Conservation (phyloP, 2,797 vertebrate species). For the Pseudochirops cupreus region DNA sequence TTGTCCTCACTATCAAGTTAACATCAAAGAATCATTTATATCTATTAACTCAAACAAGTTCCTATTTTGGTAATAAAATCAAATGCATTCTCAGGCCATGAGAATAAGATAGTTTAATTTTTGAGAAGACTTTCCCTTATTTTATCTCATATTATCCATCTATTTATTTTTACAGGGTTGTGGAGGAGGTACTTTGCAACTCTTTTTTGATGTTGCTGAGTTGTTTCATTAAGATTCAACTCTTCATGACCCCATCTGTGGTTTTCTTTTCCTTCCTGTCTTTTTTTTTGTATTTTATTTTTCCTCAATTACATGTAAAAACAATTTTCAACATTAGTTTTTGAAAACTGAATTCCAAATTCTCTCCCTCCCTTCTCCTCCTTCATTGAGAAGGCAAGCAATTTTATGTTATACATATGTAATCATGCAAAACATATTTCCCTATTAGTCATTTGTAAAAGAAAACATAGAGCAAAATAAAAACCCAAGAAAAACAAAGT, state of each 20-base stretch:
- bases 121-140: background rate
- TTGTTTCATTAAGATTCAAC: too few relatives aligned
- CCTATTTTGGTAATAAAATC: conserved; percentile 65
- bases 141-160: background rate
- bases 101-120: background rate
- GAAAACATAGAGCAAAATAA: background rate
- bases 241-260: too few relatives aligned
- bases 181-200: background rate
- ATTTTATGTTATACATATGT: background rate
- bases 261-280: too few relatives aligned
- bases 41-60: conserved; percentile 46
- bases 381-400: background rate
- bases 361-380: background rate
- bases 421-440: background rate
- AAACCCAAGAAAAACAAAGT: background rate
- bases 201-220: background rate
- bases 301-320: too few relatives aligned
- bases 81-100: conserved; percentile 38
- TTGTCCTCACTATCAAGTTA: conserved; percentile 25
- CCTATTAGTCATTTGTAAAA: background rate
- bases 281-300: too few relatives aligned
- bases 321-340: background rate
- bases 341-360: background rate
- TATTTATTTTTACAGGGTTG: background rate
- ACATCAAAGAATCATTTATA: conserved; percentile 47